Conservation (phyloP, 2,797 vertebrate genomes). For the Antennarius maculatus region DNA sequence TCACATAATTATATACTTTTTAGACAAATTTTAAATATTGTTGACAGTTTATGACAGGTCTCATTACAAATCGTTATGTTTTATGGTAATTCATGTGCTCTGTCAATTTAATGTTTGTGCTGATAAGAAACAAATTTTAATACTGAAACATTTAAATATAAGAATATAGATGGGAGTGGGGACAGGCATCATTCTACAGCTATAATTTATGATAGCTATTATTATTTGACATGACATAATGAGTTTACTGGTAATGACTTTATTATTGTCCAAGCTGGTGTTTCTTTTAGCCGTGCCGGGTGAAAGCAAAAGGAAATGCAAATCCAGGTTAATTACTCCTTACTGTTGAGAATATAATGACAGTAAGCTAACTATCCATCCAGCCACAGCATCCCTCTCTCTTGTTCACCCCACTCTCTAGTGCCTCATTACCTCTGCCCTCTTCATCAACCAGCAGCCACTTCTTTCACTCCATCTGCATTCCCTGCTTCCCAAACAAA, state of each 20-base stretch:
- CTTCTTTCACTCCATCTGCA: no score
- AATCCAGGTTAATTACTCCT: background rate
- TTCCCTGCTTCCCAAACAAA: no score
- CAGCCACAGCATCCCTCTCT: no score
- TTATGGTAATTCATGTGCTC: no score
- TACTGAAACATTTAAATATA: no score
- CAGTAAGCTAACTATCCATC: no score
- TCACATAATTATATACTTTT: background rate
- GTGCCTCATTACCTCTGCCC: no score
- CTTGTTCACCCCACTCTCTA: no score
- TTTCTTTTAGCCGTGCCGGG: background rate
- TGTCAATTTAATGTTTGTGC: no score
- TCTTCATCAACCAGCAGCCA: background rate
- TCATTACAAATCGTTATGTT: no score
- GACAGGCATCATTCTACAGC: background rate
- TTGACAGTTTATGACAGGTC: no score
- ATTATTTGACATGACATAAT: background rate
- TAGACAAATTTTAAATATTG: no score
- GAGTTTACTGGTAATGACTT: background rate
- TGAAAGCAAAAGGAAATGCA: background rate
- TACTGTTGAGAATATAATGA: background rate
- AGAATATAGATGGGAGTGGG: background rate
- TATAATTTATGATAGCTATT: background rate
- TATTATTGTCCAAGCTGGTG: background rate
- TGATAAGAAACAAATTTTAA: background rate